Evolutionary conservation across 64 coral and sea anemone species (phyloP).

Genomic region (Cladopsammia gracilis): DNA sequence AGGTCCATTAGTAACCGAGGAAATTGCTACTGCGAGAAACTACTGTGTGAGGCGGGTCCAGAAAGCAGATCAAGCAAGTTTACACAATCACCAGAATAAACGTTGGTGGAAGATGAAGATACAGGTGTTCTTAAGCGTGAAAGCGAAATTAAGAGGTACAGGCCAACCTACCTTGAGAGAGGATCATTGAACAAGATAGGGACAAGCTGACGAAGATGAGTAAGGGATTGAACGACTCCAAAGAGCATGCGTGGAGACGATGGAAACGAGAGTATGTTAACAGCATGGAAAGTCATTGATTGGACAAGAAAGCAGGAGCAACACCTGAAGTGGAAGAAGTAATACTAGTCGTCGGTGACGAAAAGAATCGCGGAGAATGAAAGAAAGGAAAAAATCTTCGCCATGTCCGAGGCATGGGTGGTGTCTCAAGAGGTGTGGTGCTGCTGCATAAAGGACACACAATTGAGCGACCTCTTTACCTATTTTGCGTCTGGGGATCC

Average conservation of each 20-base stretch:
- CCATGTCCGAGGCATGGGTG: not conserved
- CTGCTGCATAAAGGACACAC: not conserved
- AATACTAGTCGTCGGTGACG: not conserved
- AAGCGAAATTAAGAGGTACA: conserved; percentile 42
- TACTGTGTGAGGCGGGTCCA: conserved; percentile 44
- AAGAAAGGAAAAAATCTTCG: not conserved
- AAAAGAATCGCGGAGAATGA: not conserved
- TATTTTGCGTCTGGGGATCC: not conserved
- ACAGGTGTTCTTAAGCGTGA: conserved; percentile 55
- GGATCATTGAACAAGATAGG: conserved; percentile 37
- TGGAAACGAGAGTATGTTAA: conserved; percentile 77
- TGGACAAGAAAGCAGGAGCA: conserved; percentile 55
- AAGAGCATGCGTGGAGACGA: conserved; percentile 61
- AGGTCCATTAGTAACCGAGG: conserved; percentile 49
- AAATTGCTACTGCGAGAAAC: conserved; percentile 5
- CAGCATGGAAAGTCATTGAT: conserved; percentile 75
- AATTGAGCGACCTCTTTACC: not conserved
- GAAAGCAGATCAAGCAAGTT: conserved; percentile 3
- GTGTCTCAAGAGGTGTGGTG: not conserved
- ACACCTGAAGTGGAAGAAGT: conserved; percentile 14
- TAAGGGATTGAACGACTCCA: conserved; percentile 45
- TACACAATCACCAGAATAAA: conserved; percentile 58
- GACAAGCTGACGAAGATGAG: conserved; percentile 63
- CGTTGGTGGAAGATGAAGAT: conserved; percentile 19
- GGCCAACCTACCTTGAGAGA: conserved; percentile 36